These are phyloP conservation scores for Phytoseiulus persimilis DNA, from an alignment of 2,888 invertebrate genomes.

Conservation along the genomic window DNA sequence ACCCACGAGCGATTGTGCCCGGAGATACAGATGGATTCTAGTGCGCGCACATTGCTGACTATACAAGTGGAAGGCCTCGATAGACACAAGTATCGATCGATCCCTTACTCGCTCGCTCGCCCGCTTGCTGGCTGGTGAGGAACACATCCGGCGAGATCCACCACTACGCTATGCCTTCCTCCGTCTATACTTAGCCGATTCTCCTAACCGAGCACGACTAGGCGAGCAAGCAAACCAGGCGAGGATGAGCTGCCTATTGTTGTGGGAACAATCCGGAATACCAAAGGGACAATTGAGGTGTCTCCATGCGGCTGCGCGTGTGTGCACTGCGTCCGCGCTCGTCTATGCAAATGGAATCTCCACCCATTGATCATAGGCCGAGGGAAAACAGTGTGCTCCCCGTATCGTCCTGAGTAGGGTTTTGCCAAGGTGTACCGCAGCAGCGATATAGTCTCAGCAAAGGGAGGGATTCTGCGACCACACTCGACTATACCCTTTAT, in stretches of 20 bases:
- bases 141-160: not conserved
- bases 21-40: not conserved
- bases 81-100: not conserved
- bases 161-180: not conserved
- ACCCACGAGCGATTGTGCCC: not conserved
- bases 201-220: not conserved
- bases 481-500: no score
- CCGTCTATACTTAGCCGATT: not conserved
- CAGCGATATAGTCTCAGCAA: not conserved
- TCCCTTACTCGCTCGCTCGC: not conserved
- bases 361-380: not conserved
- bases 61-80: not conserved
- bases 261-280: not conserved
- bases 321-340: not conserved
- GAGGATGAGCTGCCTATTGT: not conserved
- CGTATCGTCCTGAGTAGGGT: not conserved
- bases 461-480: not conserved
- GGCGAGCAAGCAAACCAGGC: not conserved
- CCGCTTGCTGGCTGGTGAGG: not conserved
- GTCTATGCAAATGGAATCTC: constrained; percentile 5
- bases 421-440: not conserved
- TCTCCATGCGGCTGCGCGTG: not conserved
- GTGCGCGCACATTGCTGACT: not conserved
- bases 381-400: not conserved
- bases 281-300: not conserved